Base-by-base conservation (phyloP, 2,888 invertebrate species). In the Dolomedes plantarius region DNA sequence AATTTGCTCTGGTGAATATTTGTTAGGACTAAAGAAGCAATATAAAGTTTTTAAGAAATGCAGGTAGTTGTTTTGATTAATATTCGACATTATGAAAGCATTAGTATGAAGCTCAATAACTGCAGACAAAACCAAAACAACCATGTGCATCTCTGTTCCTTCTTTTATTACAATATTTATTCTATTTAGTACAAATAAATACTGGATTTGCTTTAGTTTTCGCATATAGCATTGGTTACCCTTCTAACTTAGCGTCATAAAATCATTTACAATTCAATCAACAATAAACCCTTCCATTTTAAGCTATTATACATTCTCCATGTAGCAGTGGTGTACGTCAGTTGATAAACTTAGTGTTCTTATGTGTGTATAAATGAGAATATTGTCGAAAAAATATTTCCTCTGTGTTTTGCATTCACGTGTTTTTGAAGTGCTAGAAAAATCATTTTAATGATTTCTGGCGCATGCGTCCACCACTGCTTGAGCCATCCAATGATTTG, bases 211-310 rank as follows among this genome's bases (percentile, higher is more conserved):
- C n/a, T n/a, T n/a, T n/a, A n/a, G n/a, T n/a, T n/a, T n/a, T n/a
- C n/a, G n/a, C n/a, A n/a, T n/a, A n/a, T n/a, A n/a, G 56, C 73
- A 73, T 73, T 73, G 72, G 72, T 50, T 73, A 73, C 56, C 68
- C 68, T n/a, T 28, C 56, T 50, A 28, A n/a, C 32, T 11, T 13
- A 32, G 11, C 28, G 27, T 29, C 27, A 28, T 28, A n/a, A 36
- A 32, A 1, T 67, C 23, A 65, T 9, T 32, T 36, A 16, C 27
- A 1, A 28, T n/a, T 64, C 16, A 29, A 6, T 13, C 56, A 56
- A 56, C 56, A 56, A 23, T 56, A 23, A 56, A 23, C 56, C 23
- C 23, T 56, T 23, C 56, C 7, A 6, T 56, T 56, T 19, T 56
- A 56, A 56, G 1, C 23, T 56, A 56, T 56, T 56, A 23, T 56